A percentile compares a stretch with the other conserved stretches of the same genome.
phyloP scores from a whole-genome alignment of 2,113 vertebrate species.

The Leiothrix lutea region DNA sequence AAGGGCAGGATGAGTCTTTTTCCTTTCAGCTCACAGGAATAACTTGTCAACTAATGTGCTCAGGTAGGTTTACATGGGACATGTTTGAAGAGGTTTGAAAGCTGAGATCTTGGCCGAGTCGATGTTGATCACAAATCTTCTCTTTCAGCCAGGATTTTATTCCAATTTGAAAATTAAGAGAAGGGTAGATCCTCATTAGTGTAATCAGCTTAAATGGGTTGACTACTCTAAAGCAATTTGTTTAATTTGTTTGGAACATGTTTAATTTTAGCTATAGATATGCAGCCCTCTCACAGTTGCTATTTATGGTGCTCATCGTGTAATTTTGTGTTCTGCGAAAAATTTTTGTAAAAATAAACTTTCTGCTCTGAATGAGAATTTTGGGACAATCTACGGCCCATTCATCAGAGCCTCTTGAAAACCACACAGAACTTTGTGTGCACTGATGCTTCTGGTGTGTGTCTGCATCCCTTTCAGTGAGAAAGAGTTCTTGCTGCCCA shows the following conservation, averaged over 20 bases:
- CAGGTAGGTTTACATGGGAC: background rate
- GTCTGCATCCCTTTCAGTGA: background rate
- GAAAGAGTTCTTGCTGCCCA: background rate
- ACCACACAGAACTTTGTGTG: background rate
- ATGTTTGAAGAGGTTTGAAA: background rate
- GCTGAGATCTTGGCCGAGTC: background rate
- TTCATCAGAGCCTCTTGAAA: background rate
- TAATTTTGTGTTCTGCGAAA: conserved; percentile 17
- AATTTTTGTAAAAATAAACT: conserved; percentile 30
- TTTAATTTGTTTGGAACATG: conserved; percentile 54
- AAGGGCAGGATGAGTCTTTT: background rate
- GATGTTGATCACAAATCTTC: background rate
- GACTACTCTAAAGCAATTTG: conserved; percentile 55
- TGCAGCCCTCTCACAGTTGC: background rate
- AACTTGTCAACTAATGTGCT: fast-evolving
- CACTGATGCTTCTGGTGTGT: background rate
- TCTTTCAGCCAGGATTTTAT: conserved; percentile 19
- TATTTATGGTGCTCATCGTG: background rate
- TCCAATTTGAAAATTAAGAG: background rate
- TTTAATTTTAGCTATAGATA: conserved; percentile 48
- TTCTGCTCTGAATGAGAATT: background rate
- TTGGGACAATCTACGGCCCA: background rate
- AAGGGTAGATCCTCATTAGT: conserved; percentile 50
- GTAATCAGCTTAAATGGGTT: conserved; percentile 57
- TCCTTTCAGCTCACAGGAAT: background rate